Evolutionary conservation across 2,113 vertebrate species (phyloP), one percentile per base, ranked within the genome.

Genomic region (Columba livia): DNA sequence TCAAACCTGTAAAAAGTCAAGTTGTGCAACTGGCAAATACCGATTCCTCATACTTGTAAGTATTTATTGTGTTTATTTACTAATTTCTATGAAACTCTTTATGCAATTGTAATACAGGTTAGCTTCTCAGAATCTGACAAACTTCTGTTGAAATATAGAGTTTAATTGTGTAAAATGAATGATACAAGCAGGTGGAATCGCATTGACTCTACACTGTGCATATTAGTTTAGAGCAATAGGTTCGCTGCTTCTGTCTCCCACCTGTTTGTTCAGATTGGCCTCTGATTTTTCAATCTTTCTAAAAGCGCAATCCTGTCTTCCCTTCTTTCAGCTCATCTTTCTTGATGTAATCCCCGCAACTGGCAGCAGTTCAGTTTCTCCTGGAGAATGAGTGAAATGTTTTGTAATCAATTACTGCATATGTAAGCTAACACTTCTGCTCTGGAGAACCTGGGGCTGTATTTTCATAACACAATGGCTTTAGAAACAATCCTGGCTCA

Each of bases 1-100:
- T 99, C 87, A 98, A 98, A 66, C 97, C 98, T 79, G 98, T 98
- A 53, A 96, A 96, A 77, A 98, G 97, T 51, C 93, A 98, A 50
- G 96, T 85, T 58, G 98, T 99, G 69, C 97, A 98, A 28, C 95
- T 99, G 96, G 97, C 98, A 91, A 99, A 99, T 89, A 98, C 97
- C 73, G 98, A 98, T 88, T 97, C 98, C 81, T 96, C 96, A 0
- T 99, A 99, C 96, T 96, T 88, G 99, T 99, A 98, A 97, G 99
- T 98, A 85, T 93, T 62, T 57, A 18, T 11, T 74, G 79, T 44
- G 28, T 65, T 77, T 53, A 78, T 71, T 79, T 31, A 56, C 34
- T 88, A 18, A 12, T 67, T 90, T 78, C 79, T 70, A 47, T 75
- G 32, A 84, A 84, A 19, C 13, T 65, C 17, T 56, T 67, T 31